Conservation (phyloP, 2,888 invertebrate species). For the Leucophenga montana region DNA sequence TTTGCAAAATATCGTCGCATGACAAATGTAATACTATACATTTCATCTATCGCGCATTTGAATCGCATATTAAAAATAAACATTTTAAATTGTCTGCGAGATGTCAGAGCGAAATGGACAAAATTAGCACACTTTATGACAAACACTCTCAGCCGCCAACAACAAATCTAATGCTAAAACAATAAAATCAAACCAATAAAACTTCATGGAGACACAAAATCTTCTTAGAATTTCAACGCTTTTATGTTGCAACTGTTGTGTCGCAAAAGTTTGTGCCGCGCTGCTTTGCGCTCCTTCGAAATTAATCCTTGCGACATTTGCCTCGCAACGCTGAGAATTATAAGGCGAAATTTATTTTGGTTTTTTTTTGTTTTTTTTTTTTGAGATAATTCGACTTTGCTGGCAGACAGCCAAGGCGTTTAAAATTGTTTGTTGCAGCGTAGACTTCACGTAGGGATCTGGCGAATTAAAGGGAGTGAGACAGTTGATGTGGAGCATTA, state of each 20-base stretch:
- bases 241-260: conserved; percentile 3
- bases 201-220: background rate
- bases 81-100: conserved; percentile 51
- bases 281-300: conserved; percentile 21
- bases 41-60: background rate
- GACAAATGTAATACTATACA: conserved; percentile 17
- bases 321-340: conserved; percentile 1
- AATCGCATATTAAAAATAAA: conserved; percentile 5
- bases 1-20: background rate
- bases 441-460: no score
- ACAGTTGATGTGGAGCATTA: no score
- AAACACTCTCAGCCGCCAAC: conserved; percentile 1
- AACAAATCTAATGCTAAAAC: background rate
- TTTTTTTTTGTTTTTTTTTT: background rate
- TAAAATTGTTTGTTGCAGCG: background rate
- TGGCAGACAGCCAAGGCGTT: conserved; percentile 26
- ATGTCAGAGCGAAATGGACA: conserved; percentile 41
- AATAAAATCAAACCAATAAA: conserved; percentile 1
- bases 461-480: no score
- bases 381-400: conserved; percentile 4
- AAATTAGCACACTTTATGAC: conserved; percentile 56
- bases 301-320: conserved; percentile 32
- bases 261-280: conserved; percentile 28
- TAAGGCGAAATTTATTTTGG: conserved; percentile 9
- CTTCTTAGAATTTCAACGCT: no score